Evolutionary conservation across 2,888 invertebrate genomes (phyloP).

Genomic region (Epinotia nisella): DNA sequence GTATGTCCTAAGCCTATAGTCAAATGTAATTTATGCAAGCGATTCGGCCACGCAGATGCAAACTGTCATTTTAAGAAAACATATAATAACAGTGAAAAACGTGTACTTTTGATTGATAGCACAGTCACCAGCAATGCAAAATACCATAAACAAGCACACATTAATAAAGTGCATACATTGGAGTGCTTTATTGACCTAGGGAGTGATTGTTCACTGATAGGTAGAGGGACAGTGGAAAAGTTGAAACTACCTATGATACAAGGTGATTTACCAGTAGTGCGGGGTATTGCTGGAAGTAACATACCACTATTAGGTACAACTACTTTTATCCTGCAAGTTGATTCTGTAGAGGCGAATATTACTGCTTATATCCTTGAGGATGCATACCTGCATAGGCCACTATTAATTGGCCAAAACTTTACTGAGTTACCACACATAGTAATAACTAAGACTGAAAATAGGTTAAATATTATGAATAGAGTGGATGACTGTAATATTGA

Average conservation of each 20-base stretch:
- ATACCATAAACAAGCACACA: constrained; percentile 28
- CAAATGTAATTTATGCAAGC: constrained; percentile 29
- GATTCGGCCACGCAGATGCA: constrained; percentile 11
- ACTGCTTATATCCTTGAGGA: constrained; percentile 9
- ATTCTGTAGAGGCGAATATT: constrained; percentile 5
- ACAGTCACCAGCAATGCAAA: constrained; percentile 3
- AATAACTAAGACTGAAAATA: constrained; percentile 23
- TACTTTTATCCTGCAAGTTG: not conserved
- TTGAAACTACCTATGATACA: not conserved
- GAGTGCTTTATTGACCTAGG: constrained; percentile 31
- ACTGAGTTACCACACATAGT: constrained; percentile 24
- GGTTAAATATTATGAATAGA: constrained; percentile 14
- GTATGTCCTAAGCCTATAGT: constrained; percentile 20
- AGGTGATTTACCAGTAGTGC: not conserved
- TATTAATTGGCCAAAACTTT: constrained; percentile 3
- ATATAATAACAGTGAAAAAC: constrained; percentile 14
- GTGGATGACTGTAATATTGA: not conserved
- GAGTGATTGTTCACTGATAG: constrained; percentile 29
- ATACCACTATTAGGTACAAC: constrained; percentile 5
- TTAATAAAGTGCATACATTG: constrained; percentile 19
- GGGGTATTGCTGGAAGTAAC: not conserved
- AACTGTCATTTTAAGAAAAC: constrained; percentile 15
- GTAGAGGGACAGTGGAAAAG: not conserved
- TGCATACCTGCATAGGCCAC: constrained; percentile 7
- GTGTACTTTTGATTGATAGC: constrained; percentile 26